A percentile compares a stretch with the other conserved stretches of the same genome.
Evolutionary conservation across 2,113 vertebrate species (phyloP).

Genomic region (Trematomus loennbergii): DNA sequence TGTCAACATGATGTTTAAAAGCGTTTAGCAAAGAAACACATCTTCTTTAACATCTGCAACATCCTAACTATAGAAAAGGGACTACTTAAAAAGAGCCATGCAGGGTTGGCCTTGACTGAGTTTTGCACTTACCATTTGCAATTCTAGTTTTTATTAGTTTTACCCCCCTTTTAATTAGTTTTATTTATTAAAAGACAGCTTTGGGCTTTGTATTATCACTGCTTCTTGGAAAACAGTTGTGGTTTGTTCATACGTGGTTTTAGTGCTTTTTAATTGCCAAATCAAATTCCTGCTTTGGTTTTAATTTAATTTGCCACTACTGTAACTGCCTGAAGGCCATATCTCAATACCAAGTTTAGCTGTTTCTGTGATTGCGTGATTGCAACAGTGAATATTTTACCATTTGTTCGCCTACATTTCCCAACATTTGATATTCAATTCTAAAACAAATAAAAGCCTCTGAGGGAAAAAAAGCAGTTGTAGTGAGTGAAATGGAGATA

Average conservation of each 20-base stretch:
- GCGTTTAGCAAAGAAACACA: too few species aligned
- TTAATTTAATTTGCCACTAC: neutral
- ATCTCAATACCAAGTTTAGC: neutral
- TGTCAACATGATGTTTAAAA: too few species aligned
- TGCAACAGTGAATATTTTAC: neutral
- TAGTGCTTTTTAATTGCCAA: neutral
- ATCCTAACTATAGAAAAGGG: too few species aligned
- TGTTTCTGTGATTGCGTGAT: slow-evolving; percentile 4
- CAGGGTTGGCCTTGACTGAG: too few species aligned
- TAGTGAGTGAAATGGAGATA: neutral
- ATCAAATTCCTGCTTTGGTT: neutral
- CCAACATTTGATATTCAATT: slow-evolving; percentile 32
- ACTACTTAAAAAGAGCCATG: too few species aligned
- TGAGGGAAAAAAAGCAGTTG: slow-evolving; percentile 4
- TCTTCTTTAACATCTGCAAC: too few species aligned
- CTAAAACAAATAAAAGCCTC: slow-evolving; percentile 34
- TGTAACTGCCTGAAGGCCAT: neutral
- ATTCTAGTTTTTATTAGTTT: neutral
- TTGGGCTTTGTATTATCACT: neutral
- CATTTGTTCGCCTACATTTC: neutral
- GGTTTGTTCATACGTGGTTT: neutral
- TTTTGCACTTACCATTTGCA: too few species aligned
- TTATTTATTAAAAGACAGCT: neutral
- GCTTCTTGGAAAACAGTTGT: neutral
- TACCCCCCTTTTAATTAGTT: neutral